Base-by-base conservation (phyloP, 2,888 invertebrate species). In the Pterostichus niger region DNA sequence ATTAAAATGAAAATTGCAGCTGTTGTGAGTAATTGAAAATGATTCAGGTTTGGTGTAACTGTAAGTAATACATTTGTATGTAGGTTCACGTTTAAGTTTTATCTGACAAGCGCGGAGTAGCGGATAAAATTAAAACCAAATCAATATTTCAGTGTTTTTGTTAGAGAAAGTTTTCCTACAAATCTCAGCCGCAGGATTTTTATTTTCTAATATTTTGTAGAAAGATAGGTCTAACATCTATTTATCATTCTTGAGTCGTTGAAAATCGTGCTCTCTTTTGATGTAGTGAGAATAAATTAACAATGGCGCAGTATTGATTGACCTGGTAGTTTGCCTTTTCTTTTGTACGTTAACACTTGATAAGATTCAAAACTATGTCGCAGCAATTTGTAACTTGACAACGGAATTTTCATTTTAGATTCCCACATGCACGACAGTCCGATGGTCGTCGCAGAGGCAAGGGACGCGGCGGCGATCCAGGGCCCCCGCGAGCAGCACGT, bases 401-500 rank as follows among this genome's bases (percentile, higher is more conserved):
- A 52, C 46, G 79, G 79, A 79, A 79, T 79, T 79, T 79, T 79
- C 79, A 79, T 79, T 79, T 75, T 52, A 85, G 85, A 85, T 83
- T 83, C 83, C 46, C 84, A 85, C 83, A 82, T 85, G 85, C 75
- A 80, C 61, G 84, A 84, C 76, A 82, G 83, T 17, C 84, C 84
- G 52, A 83, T 71, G 77, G 84, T 59, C 40, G 78, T 10, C 31
- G 33, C 31, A 33, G 75, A 2, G n/a, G 31, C 33, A 6, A 54
- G 71, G 13, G 68, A 44, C 31, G 81, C 61, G 46, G 80, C 61
- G 49, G 89, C 90, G 84, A 92, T 93, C 87, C 90, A 91, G 88
- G 93, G 92, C 75, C 92, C 92, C 9, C 89, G 90, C 68, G 92
- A 92, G 88, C 91, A 91, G 86, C 91, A 90, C 87, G 91, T 92